A percentile compares a stretch with the other conserved stretches of the same genome.
Evolutionary conservation across 2,797 vertebrate species (phyloP).

Genomic region (Platalea minor): DNA sequence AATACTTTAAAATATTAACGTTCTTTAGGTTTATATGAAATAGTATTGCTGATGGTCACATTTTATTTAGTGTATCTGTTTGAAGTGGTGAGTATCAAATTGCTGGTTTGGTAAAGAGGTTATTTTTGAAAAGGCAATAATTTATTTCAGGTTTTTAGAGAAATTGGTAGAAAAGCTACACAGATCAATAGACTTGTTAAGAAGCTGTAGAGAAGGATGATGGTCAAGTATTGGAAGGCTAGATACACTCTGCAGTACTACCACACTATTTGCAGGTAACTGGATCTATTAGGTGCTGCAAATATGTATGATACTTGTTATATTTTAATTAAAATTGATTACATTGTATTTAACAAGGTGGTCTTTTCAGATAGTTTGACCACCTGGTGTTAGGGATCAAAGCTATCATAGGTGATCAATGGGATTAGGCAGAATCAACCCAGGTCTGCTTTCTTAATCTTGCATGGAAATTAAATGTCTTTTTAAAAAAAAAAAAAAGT

Average conservation of each 20-base stretch:
- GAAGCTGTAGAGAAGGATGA: background rate
- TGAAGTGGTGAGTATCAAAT: background rate
- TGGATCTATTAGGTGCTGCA: background rate
- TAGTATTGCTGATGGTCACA: background rate
- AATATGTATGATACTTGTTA: background rate
- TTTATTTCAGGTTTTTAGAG: background rate
- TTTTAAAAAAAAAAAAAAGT: background rate
- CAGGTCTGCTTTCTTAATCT: background rate
- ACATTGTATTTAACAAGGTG: background rate
- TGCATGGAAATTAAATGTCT: background rate
- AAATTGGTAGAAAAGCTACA: background rate
- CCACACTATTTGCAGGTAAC: background rate
- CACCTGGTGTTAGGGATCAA: background rate
- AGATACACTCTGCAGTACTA: background rate
- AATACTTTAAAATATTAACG: background rate
- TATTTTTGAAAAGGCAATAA: background rate
- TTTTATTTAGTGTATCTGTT: background rate
- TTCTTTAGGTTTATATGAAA: background rate
- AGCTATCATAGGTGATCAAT: background rate
- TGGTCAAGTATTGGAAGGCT: background rate
- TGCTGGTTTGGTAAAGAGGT: background rate
- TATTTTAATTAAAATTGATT: background rate
- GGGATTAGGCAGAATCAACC: background rate
- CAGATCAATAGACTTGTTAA: background rate
- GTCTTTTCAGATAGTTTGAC: background rate